These are phyloP conservation scores for Poeciliopsis occidentalis DNA, from an alignment of 2,113 vertebrate species.

Conservation along the genomic window DNA sequence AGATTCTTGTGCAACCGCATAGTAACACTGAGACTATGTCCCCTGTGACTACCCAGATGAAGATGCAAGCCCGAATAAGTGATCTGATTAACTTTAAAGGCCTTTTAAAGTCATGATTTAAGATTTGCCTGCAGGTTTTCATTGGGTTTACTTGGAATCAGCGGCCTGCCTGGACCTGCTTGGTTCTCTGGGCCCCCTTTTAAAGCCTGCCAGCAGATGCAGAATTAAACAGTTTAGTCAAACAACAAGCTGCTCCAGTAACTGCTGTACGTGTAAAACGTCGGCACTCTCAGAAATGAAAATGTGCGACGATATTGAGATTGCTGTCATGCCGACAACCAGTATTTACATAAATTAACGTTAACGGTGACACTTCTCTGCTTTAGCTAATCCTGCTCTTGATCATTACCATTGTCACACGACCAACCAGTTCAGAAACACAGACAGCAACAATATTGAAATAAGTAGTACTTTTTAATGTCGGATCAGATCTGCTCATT, in stretches of 20 bases:
- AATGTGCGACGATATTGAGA: not conserved
- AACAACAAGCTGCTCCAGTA: slow-evolving; percentile 1
- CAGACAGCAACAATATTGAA: too few relatives aligned
- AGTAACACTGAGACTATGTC: slow-evolving; percentile 3
- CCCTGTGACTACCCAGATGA: slow-evolving; percentile 20
- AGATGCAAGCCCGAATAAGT: slow-evolving; percentile 31
- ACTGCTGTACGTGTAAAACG: slow-evolving; percentile 14
- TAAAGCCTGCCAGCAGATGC: slow-evolving; percentile 2
- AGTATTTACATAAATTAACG: not conserved
- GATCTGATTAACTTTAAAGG: slow-evolving; percentile 55
- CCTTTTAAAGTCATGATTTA: slow-evolving; percentile 18
- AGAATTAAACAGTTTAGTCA: not conserved
- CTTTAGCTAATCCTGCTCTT: not conserved
- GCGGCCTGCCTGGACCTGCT: slow-evolving; percentile 32
- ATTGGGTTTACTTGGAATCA: slow-evolving; percentile 44
- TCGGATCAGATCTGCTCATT: too few relatives aligned
- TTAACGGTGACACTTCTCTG: not conserved
- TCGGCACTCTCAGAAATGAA: not conserved
- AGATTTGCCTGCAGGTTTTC: slow-evolving; percentile 30
- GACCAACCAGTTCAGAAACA: too few relatives aligned
- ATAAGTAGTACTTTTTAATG: too few relatives aligned
- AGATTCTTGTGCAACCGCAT: slow-evolving; percentile 21
- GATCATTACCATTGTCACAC: not conserved
- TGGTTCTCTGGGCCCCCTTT: not conserved
- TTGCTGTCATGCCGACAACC: not conserved